Conservation (phyloP, 2,888 invertebrate genomes). For the Eustalomyia histrio region DNA sequence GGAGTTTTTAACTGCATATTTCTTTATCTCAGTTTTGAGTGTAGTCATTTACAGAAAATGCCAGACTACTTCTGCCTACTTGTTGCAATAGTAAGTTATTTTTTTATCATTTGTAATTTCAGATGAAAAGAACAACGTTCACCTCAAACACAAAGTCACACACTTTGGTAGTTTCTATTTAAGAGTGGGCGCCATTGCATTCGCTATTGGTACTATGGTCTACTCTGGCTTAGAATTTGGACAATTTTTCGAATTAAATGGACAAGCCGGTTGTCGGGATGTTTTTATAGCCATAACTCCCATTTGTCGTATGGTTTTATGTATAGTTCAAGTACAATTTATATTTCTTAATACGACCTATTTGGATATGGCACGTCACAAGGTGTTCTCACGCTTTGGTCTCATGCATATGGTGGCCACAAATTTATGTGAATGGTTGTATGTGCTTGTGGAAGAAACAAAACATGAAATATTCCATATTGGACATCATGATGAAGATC, state of each 20-base stretch:
- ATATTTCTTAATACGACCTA: constrained; percentile 94
- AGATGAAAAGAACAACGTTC: constrained; percentile 78
- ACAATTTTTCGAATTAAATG: constrained; percentile 87
- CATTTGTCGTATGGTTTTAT: constrained; percentile 89
- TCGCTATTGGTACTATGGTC: constrained; percentile 84
- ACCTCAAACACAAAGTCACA: constrained; percentile 78
- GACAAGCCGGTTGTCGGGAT: constrained; percentile 82
- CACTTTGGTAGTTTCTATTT: constrained; percentile 93
- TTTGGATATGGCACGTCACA: constrained; percentile 84
- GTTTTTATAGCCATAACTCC: constrained; percentile 88
- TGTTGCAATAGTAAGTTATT: too few relatives aligned
- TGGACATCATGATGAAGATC: constrained; percentile 78
- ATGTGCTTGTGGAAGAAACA: constrained; percentile 92
- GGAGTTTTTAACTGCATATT: too few relatives aligned
- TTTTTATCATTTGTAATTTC: not conserved
- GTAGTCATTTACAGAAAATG: too few relatives aligned
- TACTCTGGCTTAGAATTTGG: constrained; percentile 86
- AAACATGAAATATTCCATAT: constrained; percentile 91
- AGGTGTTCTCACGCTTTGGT: constrained; percentile 90
- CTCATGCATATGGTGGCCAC: constrained; percentile 95
- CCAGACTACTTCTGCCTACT: too few relatives aligned
- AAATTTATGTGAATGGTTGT: constrained; percentile 95
- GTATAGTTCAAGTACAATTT: constrained; percentile 95
- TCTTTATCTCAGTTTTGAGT: too few relatives aligned
- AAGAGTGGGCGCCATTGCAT: constrained; percentile 87